Conservation (phyloP, 2,888 invertebrate genomes). For the Bombylius major region DNA sequence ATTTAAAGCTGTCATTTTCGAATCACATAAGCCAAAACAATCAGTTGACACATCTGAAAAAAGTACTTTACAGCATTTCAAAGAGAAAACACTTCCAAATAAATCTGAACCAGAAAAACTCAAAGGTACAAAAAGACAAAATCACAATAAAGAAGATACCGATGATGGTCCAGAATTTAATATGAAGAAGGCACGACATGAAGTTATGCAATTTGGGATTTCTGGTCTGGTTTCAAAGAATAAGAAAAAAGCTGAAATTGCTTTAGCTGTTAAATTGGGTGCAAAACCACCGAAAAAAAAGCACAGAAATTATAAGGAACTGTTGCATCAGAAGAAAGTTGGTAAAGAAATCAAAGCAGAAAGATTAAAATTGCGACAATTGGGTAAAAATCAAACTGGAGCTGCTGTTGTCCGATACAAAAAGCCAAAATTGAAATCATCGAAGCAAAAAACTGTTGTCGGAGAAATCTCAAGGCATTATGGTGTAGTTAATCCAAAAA, state of each 20-base stretch:
- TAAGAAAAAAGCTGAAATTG: constrained; percentile 66
- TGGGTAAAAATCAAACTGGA: constrained; percentile 50
- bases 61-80: not conserved
- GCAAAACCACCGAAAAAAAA: constrained; percentile 64
- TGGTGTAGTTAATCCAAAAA: constrained; percentile 29
- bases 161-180: constrained; percentile 41
- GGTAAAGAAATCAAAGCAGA: constrained; percentile 40
- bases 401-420: constrained; percentile 33
- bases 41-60: too few relatives aligned
- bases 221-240: constrained; percentile 56
- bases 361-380: constrained; percentile 39
- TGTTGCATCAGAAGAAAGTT: constrained; percentile 47
- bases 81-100: not conserved
- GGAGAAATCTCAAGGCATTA: constrained; percentile 37
- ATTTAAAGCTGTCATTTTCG: constrained; percentile 27
- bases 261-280: constrained; percentile 66
- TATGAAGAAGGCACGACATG: constrained; percentile 64
- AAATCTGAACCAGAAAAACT: too few relatives aligned
- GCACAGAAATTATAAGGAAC: constrained; percentile 59
- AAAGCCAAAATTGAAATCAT: constrained; percentile 32
- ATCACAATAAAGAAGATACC: not conserved
- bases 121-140: not conserved
- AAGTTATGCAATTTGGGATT: constrained; percentile 74
- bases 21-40: constrained; percentile 18
- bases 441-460: constrained; percentile 26